Evolutionary conservation across 2,888 invertebrate species (phyloP).

Genomic region (Trissolcus brochymenae): DNA sequence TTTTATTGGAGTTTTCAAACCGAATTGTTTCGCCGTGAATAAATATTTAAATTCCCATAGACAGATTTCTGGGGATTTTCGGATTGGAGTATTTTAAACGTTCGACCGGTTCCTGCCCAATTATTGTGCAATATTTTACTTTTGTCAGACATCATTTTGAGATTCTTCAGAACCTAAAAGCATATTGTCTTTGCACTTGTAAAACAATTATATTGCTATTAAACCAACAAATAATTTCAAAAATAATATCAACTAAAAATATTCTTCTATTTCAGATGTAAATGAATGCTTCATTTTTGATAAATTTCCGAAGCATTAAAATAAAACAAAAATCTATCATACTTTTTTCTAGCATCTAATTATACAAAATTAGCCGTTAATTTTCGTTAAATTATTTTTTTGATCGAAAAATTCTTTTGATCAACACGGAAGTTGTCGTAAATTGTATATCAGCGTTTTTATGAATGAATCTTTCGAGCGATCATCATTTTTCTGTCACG

Average conservation of each 20-base stretch:
- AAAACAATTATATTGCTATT: not conserved
- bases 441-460: conserved; percentile 11
- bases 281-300: too few species aligned
- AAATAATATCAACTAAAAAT: too few species aligned
- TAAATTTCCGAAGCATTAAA: too few species aligned
- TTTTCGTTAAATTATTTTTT: not conserved
- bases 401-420: not conserved
- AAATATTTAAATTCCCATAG: conserved; percentile 1
- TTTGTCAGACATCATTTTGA: conserved; percentile 16
- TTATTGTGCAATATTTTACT: conserved; percentile 26
- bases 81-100: not conserved
- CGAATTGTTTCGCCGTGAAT: too few species aligned
- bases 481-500: conserved; percentile 31
- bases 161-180: not conserved
- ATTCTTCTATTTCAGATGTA: too few species aligned
- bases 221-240: not conserved
- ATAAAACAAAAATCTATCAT: not conserved
- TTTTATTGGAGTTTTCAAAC: too few species aligned
- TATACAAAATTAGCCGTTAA: too few species aligned
- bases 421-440: conserved; percentile 9
- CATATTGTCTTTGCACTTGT: conserved; percentile 4
- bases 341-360: not conserved
- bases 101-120: conserved; percentile 29
- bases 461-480: conserved; percentile 41
- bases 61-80: conserved; percentile 21